A percentile compares a stretch with the other conserved stretches of the same genome.
Evolutionary conservation across 2,797 vertebrate species (phyloP).

Genomic region (Darevskia nairensis): DNA sequence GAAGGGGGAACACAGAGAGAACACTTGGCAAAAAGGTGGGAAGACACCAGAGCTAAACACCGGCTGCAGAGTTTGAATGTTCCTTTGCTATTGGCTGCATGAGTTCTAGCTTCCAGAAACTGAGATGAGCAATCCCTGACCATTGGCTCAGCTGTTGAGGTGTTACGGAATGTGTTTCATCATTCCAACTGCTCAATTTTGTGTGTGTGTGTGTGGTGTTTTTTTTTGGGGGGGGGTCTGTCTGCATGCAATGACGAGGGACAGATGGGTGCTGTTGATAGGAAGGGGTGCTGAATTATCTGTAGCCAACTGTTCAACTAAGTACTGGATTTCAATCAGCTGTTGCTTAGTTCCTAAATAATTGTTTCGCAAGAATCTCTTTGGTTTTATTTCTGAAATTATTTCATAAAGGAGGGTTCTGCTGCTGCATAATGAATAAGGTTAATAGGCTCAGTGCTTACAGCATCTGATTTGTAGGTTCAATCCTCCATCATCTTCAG

Average conservation of each 20-base stretch:
- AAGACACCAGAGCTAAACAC: not conserved
- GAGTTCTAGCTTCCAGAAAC: not conserved
- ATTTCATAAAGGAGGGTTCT: not conserved
- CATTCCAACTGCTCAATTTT: not conserved
- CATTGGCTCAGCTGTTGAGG: not conserved
- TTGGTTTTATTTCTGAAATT: too few species aligned
- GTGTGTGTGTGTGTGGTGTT: not conserved
- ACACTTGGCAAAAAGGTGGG: too few species aligned
- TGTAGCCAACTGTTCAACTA: slow-evolving; percentile 23
- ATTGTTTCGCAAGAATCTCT: not conserved
- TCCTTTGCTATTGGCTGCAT: not conserved
- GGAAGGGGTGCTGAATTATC: not conserved
- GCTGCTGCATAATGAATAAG: not conserved
- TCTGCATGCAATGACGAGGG: not conserved
- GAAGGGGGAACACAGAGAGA: too few species aligned
- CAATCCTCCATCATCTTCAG: not conserved
- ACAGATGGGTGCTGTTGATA: not conserved
- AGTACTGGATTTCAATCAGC: not conserved
- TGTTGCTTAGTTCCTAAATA: not conserved
- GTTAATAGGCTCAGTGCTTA: too few species aligned
- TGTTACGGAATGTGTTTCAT: not conserved
- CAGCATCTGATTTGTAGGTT: not conserved
- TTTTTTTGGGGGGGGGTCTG: not conserved
- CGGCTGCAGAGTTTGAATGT: too few species aligned
- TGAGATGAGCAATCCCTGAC: not conserved